Conservation (phyloP, 2,113 vertebrate species). For the Cochlearius cochlearius region DNA sequence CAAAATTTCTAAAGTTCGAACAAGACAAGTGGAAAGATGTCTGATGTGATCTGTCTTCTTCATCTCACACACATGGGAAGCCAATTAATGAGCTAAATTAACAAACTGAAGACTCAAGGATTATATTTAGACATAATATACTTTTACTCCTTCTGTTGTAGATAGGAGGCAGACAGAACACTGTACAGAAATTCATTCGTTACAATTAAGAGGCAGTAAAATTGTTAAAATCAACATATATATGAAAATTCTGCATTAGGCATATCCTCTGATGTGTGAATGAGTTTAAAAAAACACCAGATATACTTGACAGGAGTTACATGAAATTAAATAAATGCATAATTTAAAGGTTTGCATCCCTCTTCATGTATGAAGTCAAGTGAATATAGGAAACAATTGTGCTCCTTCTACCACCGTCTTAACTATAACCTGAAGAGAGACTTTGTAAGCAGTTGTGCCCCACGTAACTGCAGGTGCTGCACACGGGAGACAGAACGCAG, state of each 20-base stretch:
- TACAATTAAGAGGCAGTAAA: not conserved
- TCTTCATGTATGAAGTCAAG: not conserved
- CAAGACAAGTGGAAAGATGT: not conserved
- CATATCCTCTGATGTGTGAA: not conserved
- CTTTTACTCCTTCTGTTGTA: not conserved
- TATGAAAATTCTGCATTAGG: not conserved
- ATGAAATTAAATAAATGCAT: not conserved
- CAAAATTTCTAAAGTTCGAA: not conserved
- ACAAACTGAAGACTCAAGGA: not conserved
- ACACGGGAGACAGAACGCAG: not conserved
- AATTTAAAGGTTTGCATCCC: not conserved
- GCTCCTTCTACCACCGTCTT: not conserved
- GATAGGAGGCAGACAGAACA: not conserved
- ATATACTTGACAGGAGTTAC: not conserved
- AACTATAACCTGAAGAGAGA: not conserved
- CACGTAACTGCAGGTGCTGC: not conserved
- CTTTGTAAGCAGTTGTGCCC: not conserved
- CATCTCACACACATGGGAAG: not conserved
- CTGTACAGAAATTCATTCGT: not conserved
- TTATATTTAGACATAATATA: not conserved
- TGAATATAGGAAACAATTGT: not conserved
- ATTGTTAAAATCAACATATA: not conserved
- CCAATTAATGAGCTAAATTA: not conserved
- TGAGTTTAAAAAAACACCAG: not conserved
- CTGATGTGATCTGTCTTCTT: not conserved